Evolutionary conservation across 2,113 vertebrate genomes (phyloP), one percentile per base, ranked within the genome.

Genomic region (Trogon melanurus): DNA sequence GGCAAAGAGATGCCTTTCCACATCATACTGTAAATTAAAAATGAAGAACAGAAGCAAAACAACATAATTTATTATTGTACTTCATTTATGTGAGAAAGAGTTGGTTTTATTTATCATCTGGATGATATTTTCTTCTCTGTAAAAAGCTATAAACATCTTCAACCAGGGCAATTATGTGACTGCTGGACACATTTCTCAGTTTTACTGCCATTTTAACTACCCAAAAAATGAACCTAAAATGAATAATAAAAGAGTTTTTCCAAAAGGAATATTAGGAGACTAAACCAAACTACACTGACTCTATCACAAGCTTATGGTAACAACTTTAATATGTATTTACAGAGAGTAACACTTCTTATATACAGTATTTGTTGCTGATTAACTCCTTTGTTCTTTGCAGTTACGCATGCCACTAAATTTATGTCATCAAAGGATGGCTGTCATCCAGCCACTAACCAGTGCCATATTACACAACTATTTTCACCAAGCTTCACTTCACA

Each of bases 391-490:
- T 94, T 96, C 71, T 54, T 65, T 51, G 94, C 69, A 95, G 70
- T 75, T 56, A 93, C 11, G 4, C 16, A 62, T 95, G 88, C 50
- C 87, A 84, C 30, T 47, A 95, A 94, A 96, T 91, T 83, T 76
- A 83, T 92, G 92, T 91, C 88, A 96, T 96, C 92, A 88, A 36
- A 92, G 29, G 41, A 57, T 89, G 80, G 78, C 96, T 93, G 41
- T 72, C 89, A 93, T 94, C 76, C 85, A 90, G 85, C 36, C 82
- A 75, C 91, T 95, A 85, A 95, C 83, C n/a, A 91, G 71, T 85
- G 85, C 67, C 93, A 92, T 66, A 94, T 95, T 96, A 94, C 56
- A 90, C 85, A 97, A 95, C 48, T 64, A 66, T 91, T 97, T 96
- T 95, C 85, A 74, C 51, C 92, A 92, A 87, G 93, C 89, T 89